Conservation (phyloP, 2,113 vertebrate species). For the Anarrhichthys ocellatus region DNA sequence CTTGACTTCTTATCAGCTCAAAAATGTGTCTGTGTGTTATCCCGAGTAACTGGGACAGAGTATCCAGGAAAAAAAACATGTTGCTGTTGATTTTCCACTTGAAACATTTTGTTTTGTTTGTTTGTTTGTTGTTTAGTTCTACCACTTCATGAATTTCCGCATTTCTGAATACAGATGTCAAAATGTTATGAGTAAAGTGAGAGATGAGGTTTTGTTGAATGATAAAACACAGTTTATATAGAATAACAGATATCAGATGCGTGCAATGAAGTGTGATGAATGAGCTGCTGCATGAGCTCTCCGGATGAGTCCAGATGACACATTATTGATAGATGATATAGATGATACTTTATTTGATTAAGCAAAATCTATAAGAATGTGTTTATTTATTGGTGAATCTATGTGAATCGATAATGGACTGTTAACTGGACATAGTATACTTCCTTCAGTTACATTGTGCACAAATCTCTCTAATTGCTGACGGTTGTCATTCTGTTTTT, state of each 20-base stretch:
- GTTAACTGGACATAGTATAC: conserved; percentile 22
- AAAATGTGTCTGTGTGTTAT: not conserved
- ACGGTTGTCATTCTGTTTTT: conserved; percentile 10
- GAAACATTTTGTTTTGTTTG: not conserved
- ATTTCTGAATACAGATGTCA: not conserved
- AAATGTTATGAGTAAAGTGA: not conserved
- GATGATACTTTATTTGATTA: conserved; percentile 43
- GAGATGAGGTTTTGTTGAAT: not conserved
- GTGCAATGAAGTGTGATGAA: not conserved
- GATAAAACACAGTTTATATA: not conserved
- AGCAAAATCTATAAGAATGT: conserved; percentile 48
- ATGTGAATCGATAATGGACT: conserved; percentile 33
- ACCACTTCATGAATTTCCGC: not conserved
- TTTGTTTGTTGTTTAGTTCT: not conserved
- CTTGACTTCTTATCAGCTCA: not conserved
- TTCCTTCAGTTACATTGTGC: conserved; percentile 15
- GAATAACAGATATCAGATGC: not conserved
- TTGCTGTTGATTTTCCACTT: not conserved
- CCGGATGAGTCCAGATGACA: not conserved
- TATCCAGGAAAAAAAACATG: not conserved
- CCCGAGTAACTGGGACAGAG: not conserved
- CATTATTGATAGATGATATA: conserved; percentile 10
- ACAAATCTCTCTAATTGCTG: conserved; percentile 34
- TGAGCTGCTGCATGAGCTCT: not conserved
- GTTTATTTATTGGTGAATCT: conserved; percentile 35